phyloP scores from a whole-genome alignment of 2,797 vertebrate genomes.

The Eurystomus glaucurus region DNA sequence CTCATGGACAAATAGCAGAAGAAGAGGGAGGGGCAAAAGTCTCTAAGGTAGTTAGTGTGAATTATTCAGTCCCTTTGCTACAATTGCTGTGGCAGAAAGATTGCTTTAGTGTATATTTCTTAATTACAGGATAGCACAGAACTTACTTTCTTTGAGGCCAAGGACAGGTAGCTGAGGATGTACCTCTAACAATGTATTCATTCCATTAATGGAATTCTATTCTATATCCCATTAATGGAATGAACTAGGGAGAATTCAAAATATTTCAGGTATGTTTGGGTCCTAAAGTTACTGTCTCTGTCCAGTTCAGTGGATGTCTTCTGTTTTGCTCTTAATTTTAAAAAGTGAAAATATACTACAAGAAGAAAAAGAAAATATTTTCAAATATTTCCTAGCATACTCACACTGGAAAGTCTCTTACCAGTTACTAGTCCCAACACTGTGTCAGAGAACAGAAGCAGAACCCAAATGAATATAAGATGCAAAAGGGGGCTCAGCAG shows the following conservation, averaged over 20 bases:
- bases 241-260: background rate
- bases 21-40: background rate
- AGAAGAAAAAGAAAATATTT: background rate
- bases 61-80: background rate
- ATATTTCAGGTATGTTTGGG: background rate
- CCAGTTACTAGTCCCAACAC: background rate
- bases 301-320: background rate
- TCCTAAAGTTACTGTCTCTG: background rate
- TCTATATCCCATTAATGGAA: too few relatives aligned
- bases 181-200: background rate
- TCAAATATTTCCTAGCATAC: background rate
- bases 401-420: background rate
- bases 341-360: background rate
- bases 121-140: background rate
- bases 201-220: background rate
- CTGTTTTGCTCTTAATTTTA: background rate
- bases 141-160: constrained; percentile 83
- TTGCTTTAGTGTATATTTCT: background rate
- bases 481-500: background rate
- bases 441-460: background rate
- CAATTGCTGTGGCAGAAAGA: background rate
- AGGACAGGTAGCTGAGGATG: constrained; percentile 79
- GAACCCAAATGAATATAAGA: background rate
- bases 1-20: background rate
- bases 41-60: background rate